These are phyloP conservation scores for Urosaurus nigricauda DNA, from an alignment of 2,797 vertebrate genomes.

Conservation along the genomic window DNA sequence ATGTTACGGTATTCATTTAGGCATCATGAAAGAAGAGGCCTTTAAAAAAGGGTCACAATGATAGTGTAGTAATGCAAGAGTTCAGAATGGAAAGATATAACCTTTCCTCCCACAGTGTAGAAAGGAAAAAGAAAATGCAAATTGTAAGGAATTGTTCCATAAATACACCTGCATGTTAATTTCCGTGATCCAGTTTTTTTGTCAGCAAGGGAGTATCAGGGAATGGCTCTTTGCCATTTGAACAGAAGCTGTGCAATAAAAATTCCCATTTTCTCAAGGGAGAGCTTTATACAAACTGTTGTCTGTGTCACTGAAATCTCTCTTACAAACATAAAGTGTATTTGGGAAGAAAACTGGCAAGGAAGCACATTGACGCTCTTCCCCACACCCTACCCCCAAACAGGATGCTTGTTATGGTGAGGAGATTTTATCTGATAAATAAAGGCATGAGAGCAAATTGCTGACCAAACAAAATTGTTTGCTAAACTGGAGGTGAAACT, in stretches of 20 bases:
- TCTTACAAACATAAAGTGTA: conserved; percentile 4
- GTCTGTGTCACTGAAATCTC: neutral
- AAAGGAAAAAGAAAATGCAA: conserved; percentile 8
- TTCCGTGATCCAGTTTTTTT: conserved; percentile 12
- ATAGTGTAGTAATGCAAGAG: neutral
- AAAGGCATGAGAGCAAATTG: conserved; percentile 30
- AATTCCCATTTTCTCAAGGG: conserved; percentile 9
- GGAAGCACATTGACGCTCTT: conserved; percentile 1
- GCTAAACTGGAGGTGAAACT: conserved; percentile 10
- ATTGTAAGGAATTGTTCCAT: conserved; percentile 21
- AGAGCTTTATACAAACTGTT: neutral
- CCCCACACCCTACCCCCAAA: neutral
- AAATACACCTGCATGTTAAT: conserved; percentile 21
- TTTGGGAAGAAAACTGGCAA: conserved; percentile 26
- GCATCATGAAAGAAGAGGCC: neutral
- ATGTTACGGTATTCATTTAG: neutral
- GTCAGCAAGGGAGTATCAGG: neutral
- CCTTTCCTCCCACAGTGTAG: neutral
- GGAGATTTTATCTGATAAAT: conserved; percentile 29
- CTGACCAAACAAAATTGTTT: conserved; percentile 21
- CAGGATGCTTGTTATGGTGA: conserved; percentile 36
- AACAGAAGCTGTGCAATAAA: neutral
- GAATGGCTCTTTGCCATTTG: neutral
- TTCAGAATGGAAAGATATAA: neutral
- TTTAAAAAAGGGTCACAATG: neutral